These are phyloP conservation scores for Epinephelus awoara DNA, from an alignment of 2,797 vertebrate species.

Conservation along the genomic window DNA sequence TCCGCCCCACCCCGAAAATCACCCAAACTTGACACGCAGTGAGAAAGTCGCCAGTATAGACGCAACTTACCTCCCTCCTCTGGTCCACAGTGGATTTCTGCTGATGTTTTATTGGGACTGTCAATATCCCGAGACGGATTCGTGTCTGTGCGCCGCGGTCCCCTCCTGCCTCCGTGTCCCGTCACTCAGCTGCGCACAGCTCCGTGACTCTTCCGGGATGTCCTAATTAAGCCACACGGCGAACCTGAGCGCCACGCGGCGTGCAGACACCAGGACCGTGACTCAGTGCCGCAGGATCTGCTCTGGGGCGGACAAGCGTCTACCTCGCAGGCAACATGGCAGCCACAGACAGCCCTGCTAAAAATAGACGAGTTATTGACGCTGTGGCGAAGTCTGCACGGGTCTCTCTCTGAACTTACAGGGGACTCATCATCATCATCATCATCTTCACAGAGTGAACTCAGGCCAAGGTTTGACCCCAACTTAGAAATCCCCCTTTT, in stretches of 20 bases:
- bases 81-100: constrained; percentile 21
- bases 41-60: neutral
- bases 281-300: constrained; percentile 59
- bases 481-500: constrained; percentile 1
- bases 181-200: constrained; percentile 85
- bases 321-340: constrained; percentile 57
- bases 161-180: constrained; percentile 58
- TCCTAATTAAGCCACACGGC: constrained; percentile 92
- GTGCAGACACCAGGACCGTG: constrained; percentile 49
- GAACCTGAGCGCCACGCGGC: constrained; percentile 65
- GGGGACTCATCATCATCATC: constrained; percentile 4
- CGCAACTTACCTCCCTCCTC: constrained; percentile 60
- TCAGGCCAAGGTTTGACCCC: neutral
- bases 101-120: constrained; percentile 50
- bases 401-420: neutral
- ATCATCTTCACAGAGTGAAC: neutral
- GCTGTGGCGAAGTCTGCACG: constrained; percentile 7
- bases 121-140: constrained; percentile 47
- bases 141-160: constrained; percentile 51
- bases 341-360: constrained; percentile 51
- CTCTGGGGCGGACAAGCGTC: constrained; percentile 12
- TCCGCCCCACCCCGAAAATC: neutral
- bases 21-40: neutral
- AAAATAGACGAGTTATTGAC: constrained; percentile 63
- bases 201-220: constrained; percentile 90